These are phyloP conservation scores for Zaprionus tsacasi DNA, from an alignment of 1,140 invertebrate species.

Conservation along the genomic window DNA sequence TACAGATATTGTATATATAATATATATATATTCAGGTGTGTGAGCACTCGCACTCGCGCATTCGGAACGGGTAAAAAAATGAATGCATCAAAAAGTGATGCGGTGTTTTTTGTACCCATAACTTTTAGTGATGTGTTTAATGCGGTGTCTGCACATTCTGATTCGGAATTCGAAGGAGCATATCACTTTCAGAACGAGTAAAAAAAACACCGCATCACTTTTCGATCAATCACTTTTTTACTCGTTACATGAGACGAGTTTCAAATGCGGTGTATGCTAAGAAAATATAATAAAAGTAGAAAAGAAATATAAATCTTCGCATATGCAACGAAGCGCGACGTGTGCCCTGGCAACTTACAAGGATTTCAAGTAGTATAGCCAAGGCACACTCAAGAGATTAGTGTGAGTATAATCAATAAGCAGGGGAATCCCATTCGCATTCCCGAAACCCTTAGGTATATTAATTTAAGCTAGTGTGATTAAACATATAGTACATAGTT, in stretches of 20 bases:
- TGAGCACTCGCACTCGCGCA: background rate
- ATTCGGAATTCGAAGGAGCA: no score
- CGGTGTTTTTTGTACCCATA: no score
- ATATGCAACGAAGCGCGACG: background rate
- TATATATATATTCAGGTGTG: constrained; percentile 7
- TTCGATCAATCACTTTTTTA: no score
- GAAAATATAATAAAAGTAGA: background rate
- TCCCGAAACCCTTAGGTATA: background rate
- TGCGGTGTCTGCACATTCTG: no score
- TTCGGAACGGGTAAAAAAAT: no score
- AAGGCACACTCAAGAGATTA: background rate
- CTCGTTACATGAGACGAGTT: no score
- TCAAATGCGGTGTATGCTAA: background rate
- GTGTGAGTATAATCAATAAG: background rate
- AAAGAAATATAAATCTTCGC: constrained; percentile 24
- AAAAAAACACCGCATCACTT: no score
- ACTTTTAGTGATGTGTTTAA: no score
- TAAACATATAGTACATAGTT: background rate
- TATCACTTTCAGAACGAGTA: no score
- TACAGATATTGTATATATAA: constrained; percentile 6
- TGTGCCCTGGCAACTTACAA: background rate
- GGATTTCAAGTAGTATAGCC: background rate
- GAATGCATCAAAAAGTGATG: no score
- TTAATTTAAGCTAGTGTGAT: constrained; percentile 23
- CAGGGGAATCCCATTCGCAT: constrained; percentile 10